Base-by-base conservation (phyloP, 2,888 invertebrate genomes). In the Amiota minor region DNA sequence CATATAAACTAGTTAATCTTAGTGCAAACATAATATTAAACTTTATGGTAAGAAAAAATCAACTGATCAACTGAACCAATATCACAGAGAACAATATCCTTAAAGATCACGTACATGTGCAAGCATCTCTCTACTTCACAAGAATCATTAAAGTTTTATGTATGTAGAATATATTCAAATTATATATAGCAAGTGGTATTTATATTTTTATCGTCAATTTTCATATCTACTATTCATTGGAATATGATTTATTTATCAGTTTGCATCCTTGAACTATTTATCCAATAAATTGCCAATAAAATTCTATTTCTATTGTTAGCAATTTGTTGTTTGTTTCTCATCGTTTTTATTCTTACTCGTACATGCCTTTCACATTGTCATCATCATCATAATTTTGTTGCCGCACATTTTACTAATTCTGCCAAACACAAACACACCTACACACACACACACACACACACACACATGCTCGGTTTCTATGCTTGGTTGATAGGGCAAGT, bases 241-340 rank as follows among this genome's bases (percentile, higher is more conserved):
- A 35, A 35, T 35, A 35, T 35, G 35, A 35, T 35, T 83, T 85
- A 81, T 82, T 85, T 79, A 76, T 79, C 74, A 78, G 77, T 75
- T 78, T 84, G 81, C 79, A 81, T 78, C 77, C 84, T 78, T 83
- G 85, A 83, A 78, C 78, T 85, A 78, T 81, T 77, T 73, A 76
- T 84, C 35, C 80, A 68, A 68, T 68, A 68, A 68, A 68, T 68
- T 67, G 76, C 74, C 80, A 61, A 68, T 68, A 68, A 50, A 68
- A 53, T 68, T 68, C 47, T 18, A 47, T 35, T 65, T 68, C 20
- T 53, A 53, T 68, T 68, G 67, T 68, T 68, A 53, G 53, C 67
- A 68, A 68, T 68, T 68, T 68, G 67, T 68, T 50, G 53, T 59
- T 53, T 9, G 53, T 16, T 46, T 65, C 16, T 16, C n/a, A 14